Conservation (phyloP, 2,888 invertebrate genomes). For the Balanococcus diminutus region DNA sequence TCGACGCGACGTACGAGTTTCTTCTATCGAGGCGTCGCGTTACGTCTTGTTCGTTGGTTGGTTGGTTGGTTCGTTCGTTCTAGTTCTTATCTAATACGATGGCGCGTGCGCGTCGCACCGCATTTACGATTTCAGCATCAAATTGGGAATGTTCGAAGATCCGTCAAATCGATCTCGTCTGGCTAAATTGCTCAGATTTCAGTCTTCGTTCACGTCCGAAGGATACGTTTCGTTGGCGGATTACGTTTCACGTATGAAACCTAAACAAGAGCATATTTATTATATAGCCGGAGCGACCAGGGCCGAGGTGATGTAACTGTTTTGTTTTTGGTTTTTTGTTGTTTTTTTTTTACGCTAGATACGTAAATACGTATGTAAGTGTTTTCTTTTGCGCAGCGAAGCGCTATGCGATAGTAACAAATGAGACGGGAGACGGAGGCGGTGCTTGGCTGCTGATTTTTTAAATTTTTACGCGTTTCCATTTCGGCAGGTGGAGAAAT, state of each 20-base stretch:
- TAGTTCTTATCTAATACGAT: neutral
- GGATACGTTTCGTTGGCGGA: conserved; percentile 77
- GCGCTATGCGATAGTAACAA: too few relatives aligned
- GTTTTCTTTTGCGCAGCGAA: too few relatives aligned
- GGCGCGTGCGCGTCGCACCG: neutral
- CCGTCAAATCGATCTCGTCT: conserved; percentile 93
- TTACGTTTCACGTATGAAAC: conserved; percentile 94
- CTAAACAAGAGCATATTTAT: conserved; percentile 91
- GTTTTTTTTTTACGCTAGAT: too few relatives aligned
- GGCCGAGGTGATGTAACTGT: conserved; percentile 68
- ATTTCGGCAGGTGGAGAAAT: conserved; percentile 72
- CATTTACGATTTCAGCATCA: conserved; percentile 74
- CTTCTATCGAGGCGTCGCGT: too few relatives aligned
- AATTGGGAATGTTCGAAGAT: conserved; percentile 97
- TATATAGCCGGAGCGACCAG: conserved; percentile 91
- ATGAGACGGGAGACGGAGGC: too few relatives aligned
- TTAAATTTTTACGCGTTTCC: conserved; percentile 38
- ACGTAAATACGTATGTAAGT: too few relatives aligned
- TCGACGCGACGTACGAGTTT: too few relatives aligned
- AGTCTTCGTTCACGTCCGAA: conserved; percentile 70
- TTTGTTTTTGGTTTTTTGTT: neutral
- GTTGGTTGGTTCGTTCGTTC: neutral
- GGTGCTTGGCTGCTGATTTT: too few relatives aligned
- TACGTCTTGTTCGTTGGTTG: too few relatives aligned
- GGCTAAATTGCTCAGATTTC: conserved; percentile 92